Conservation (phyloP, 2,797 vertebrate genomes). For the Dallia pectoralis region DNA sequence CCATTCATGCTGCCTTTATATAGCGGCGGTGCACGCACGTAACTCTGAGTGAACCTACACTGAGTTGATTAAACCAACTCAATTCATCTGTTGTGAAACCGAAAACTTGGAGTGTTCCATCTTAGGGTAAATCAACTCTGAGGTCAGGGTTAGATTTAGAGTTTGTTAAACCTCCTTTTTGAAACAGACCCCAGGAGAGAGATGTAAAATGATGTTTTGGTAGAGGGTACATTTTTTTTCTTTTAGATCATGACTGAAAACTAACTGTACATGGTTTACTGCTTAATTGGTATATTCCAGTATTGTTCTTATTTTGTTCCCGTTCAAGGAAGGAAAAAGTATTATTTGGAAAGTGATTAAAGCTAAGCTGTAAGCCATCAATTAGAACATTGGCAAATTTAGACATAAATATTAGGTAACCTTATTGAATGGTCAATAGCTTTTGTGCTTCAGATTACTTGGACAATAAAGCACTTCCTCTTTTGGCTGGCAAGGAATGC, state of each 20-base stretch:
- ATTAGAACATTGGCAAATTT: constrained; percentile 13
- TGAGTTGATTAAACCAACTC: no score
- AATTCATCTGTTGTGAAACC: no score
- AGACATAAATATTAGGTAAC: constrained; percentile 37
- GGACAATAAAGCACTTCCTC: constrained; percentile 74
- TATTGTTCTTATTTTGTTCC: background rate
- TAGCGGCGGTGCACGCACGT: no score
- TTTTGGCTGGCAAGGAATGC: constrained; percentile 65
- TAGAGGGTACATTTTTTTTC: background rate
- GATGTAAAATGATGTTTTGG: background rate
- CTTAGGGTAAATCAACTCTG: no score
- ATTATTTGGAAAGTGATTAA: background rate
- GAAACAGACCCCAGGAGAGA: no score
- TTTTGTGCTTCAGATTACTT: constrained; percentile 67
- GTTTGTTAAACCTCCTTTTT: no score
- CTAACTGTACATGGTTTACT: background rate
- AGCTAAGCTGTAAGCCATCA: background rate
- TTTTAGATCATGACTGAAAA: background rate
- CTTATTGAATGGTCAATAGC: constrained; percentile 54
- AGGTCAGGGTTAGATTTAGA: no score
- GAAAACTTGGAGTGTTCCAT: no score
- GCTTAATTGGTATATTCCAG: background rate
- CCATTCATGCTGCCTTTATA: no score
- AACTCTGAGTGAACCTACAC: no score
- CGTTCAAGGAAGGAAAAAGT: background rate